phyloP scores from a whole-genome alignment of 2,797 vertebrate species.

The Epinephelus coioides region DNA sequence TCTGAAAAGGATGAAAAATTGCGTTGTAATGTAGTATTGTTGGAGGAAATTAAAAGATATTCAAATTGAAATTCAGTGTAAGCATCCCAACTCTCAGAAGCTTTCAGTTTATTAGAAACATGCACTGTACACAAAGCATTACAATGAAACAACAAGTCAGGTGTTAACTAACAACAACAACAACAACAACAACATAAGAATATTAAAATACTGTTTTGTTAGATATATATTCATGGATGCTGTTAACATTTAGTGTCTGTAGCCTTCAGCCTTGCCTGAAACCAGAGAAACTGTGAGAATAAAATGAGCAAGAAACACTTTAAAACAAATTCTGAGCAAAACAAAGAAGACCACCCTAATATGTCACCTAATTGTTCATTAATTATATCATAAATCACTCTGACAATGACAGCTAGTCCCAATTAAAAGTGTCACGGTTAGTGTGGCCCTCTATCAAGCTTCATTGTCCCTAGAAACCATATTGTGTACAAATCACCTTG shows the following conservation, averaged over 20 bases:
- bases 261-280: not conserved
- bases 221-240: not conserved
- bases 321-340: constrained; percentile 55
- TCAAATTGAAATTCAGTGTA: not conserved
- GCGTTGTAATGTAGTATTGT: not conserved
- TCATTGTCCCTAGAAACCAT: constrained; percentile 67
- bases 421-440: constrained; percentile 82
- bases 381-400: constrained; percentile 93
- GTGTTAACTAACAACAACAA: not conserved
- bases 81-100: not conserved
- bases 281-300: not conserved
- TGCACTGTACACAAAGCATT: not conserved
- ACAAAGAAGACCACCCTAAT: constrained; percentile 79
- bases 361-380: constrained; percentile 92
- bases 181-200: not conserved
- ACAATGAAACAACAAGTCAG: not conserved
- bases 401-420: constrained; percentile 89
- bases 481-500: constrained; percentile 68
- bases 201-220: not conserved
- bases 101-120: constrained; percentile 20
- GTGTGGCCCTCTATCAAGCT: constrained; percentile 68
- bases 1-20: not conserved
- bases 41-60: constrained; percentile 7
- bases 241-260: not conserved
- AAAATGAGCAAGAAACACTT: constrained; percentile 39